Evolutionary conservation across 2,113 vertebrate genomes (phyloP), one percentile per base, ranked within the genome.

Genomic region (Phylloscopus trochiloides): DNA sequence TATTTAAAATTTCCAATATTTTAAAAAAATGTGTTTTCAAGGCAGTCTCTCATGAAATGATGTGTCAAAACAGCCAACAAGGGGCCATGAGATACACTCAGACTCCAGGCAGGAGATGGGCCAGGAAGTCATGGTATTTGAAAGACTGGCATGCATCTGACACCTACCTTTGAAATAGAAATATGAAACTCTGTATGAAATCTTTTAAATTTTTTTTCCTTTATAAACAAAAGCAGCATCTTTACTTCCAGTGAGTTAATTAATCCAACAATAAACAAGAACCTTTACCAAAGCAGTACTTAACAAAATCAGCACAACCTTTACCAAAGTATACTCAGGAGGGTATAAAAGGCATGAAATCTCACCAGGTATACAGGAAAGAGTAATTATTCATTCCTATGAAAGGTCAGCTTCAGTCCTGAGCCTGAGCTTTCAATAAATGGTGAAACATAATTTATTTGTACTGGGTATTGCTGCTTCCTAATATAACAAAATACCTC

Each of bases 401-500:
- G 36, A 72, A 93, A 84, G 36, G 16, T 83, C 70, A 91, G 24
- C 42, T 78, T 52, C 43, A 82, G 63, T 36, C 21, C 42, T 47
- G 15, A 66, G 62, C 29, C 62, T 48, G 70, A 96, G 22, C 19
- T 87, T 89, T 93, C 94, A 95, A 82, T 82, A 95, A 83, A 73
- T 65, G 63, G 48, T 62, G 66, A 96, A 86, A 89, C 7, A 24
- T 74, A 54, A 92, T 92, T 92, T 94, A 95, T 94, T 96, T 94
- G 38, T 94, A 80, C 73, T 93, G 66, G 21, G 45, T 77, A 92
- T 83, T 78, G 40, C 90, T 91, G 88, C 73, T 95, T 95, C 94
- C 70, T 94, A 96, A 95, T 89, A 96, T 86, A 96, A 92, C 80
- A 25, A 75, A 89, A 89, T 89, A 75, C 57, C 32, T 86, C 72